Evolutionary conservation across 2,797 vertebrate genomes (phyloP).

Genomic region (Platalea minor): DNA sequence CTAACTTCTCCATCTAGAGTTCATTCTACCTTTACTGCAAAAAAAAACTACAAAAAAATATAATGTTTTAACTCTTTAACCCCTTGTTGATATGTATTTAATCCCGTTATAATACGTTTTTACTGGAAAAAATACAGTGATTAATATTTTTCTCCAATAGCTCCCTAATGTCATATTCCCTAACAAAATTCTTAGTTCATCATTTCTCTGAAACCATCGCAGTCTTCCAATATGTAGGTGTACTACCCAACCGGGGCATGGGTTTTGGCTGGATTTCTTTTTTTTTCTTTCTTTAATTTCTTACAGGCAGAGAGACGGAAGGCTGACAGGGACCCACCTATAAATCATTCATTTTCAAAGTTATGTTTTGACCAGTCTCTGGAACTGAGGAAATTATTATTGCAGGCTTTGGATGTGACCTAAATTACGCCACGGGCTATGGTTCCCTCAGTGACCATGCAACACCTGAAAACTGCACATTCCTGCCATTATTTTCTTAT

Average conservation of each 20-base stretch:
- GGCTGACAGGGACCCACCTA: neutral
- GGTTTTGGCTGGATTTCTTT: neutral
- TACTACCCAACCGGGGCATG: neutral
- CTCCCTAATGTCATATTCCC: neutral
- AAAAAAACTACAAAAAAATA: neutral
- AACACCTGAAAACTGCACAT: neutral
- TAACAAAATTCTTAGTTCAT: neutral
- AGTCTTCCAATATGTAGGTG: neutral
- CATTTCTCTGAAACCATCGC: neutral
- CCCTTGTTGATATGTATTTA: neutral
- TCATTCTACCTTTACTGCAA: neutral
- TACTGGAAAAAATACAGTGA: neutral
- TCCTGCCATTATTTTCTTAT: neutral
- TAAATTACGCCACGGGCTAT: neutral
- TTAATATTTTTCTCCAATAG: neutral
- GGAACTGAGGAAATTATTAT: neutral
- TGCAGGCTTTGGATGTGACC: neutral
- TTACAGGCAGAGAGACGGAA: neutral
- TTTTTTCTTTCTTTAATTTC: neutral
- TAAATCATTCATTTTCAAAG: neutral
- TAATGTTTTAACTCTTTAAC: neutral
- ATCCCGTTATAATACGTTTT: neutral
- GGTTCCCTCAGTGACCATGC: neutral
- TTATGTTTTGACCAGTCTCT: neutral
- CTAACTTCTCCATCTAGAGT: neutral